phyloP scores from a whole-genome alignment of 2,113 vertebrate genomes.

The Eurystomus gularis region DNA sequence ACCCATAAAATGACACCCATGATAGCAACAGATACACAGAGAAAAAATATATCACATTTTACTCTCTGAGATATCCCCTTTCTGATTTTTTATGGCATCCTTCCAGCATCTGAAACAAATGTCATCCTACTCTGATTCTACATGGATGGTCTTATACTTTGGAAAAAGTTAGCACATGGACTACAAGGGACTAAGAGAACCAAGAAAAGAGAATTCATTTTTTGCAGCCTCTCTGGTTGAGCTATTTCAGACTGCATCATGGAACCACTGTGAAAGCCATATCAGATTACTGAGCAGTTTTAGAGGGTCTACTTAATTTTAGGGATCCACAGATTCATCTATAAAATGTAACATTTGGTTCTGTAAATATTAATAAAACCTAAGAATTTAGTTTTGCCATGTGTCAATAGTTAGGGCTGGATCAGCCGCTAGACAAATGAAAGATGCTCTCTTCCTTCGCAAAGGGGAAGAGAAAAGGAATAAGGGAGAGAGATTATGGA shows the following conservation, averaged over 20 bases:
- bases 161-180: not conserved
- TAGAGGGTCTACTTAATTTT: not conserved
- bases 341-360: not conserved
- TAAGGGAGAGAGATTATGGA: no score
- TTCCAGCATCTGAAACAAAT: not conserved
- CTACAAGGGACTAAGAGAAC: not conserved
- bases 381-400: not conserved
- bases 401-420: no score
- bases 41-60: not conserved
- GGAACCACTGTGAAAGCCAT: not conserved
- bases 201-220: not conserved
- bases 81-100: not conserved
- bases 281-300: not conserved
- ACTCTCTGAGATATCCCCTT: not conserved
- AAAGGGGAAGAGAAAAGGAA: no score
- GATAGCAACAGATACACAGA: rapidly evolving
- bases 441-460: no score
- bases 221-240: not conserved
- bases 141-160: not conserved
- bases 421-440: no score
- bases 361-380: not conserved
- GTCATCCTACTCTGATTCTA: not conserved
- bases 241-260: not conserved
- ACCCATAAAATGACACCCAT: not conserved
- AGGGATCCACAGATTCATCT: not conserved